Evolutionary conservation across 2,888 invertebrate genomes (phyloP).

Genomic region (Andrena chrysosceles): DNA sequence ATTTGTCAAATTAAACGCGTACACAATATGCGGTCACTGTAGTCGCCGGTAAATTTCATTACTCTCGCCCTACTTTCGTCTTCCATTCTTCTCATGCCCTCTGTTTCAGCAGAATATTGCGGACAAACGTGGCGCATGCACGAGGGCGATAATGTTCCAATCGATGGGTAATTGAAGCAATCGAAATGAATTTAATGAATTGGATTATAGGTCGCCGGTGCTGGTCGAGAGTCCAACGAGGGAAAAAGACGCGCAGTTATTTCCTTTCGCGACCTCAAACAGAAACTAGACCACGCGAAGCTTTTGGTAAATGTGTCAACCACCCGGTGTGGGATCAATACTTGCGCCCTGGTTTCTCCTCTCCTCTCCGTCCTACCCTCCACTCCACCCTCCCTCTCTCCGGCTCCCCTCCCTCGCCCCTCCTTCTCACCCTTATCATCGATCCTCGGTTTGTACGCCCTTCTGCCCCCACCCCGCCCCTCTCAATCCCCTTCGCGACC

Average conservation of each 20-base stretch:
- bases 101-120: conserved; percentile 2
- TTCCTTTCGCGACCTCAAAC: conserved; percentile 59
- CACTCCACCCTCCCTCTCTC: conserved; percentile 4
- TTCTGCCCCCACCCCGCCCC: conserved; percentile 27
- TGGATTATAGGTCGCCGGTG: background rate
- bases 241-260: conserved; percentile 27
- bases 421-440: conserved; percentile 42
- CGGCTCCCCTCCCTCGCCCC: conserved; percentile 32
- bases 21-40: too few species aligned
- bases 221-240: conserved; percentile 7
- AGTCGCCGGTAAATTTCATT: too few species aligned
- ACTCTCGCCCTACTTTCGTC: background rate
- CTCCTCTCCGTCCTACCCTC: conserved; percentile 51
- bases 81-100: background rate
- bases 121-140: conserved; percentile 14
- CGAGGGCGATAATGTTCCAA: background rate
- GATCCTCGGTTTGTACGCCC: conserved; percentile 35
- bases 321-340: conserved; percentile 80
- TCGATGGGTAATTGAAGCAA: background rate
- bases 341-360: conserved; percentile 80
- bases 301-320: conserved; percentile 82
- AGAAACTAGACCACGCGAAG: conserved; percentile 79
- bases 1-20: too few species aligned
- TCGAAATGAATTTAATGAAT: conserved; percentile 19
- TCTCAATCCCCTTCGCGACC: conserved; percentile 10